Evolutionary conservation across 1,140 invertebrate genomes (phyloP).

Genomic region (Holcopasites calliopsidis): DNA sequence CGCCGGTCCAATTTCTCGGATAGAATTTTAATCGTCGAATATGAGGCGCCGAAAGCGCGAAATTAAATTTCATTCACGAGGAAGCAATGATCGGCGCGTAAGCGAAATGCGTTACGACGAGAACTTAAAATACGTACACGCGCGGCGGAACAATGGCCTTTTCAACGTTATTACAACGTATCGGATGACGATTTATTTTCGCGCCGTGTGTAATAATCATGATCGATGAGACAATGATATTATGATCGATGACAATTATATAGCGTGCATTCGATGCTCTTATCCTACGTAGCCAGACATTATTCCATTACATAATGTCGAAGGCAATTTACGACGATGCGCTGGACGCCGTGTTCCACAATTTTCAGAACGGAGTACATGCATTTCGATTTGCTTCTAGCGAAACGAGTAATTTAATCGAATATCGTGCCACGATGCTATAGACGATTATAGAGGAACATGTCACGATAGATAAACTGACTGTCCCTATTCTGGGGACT

Average conservation of each 20-base stretch:
- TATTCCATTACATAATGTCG: conserved; percentile 28
- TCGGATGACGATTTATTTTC: conserved; percentile 29
- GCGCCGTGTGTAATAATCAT: conserved; percentile 6
- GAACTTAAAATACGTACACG: conserved; percentile 14
- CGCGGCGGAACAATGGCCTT: conserved; percentile 1
- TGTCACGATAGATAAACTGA: not conserved
- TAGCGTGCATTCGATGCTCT: not conserved
- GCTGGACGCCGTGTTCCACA: not conserved
- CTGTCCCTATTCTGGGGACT: not conserved
- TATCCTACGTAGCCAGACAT: not conserved
- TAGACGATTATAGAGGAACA: not conserved
- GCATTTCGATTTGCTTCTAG: not conserved
- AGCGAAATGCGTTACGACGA: not conserved
- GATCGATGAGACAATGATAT: conserved; percentile 30
- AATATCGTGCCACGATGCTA: not conserved
- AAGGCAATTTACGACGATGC: conserved; percentile 3
- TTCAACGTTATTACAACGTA: not conserved
- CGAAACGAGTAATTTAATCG: conserved; percentile 19
- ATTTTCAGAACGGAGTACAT: not conserved
- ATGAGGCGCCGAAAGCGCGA: no score
- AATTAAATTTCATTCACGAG: not conserved
- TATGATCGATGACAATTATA: conserved; percentile 34
- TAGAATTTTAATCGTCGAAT: not conserved
- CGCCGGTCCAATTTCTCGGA: not conserved
- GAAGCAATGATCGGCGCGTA: not conserved